Percentiles rank a stretch among this genome's conserved stretches.
phyloP scores from a whole-genome alignment of 2,888 invertebrate species.

The Apotomis turbidana region DNA sequence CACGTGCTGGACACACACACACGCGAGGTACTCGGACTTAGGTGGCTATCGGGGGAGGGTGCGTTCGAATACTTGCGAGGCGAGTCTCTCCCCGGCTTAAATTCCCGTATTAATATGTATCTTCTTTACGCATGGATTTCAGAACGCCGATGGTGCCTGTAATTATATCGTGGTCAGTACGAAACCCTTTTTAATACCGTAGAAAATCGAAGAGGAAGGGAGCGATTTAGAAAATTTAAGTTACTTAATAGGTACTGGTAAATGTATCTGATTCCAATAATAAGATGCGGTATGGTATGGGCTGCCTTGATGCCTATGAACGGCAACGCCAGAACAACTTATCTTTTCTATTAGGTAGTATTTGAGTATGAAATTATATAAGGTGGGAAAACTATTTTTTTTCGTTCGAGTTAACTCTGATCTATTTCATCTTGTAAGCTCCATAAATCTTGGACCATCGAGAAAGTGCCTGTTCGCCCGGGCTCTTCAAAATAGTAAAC shows the following conservation, averaged over 20 bases:
- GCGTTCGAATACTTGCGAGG: slow-evolving; percentile 72
- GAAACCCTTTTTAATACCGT: slow-evolving; percentile 35
- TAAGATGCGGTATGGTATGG: too few species aligned
- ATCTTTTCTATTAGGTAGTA: too few species aligned
- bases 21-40: slow-evolving; percentile 70
- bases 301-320: too few species aligned
- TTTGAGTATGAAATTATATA: too few species aligned
- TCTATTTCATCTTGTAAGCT: too few species aligned
- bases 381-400: too few species aligned
- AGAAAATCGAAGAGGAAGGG: slow-evolving; percentile 8
- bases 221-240: slow-evolving; percentile 5
- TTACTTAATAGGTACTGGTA: not conserved
- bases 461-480: too few species aligned
- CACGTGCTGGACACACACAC: slow-evolving; percentile 54
- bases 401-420: too few species aligned
- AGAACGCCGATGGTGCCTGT: slow-evolving; percentile 62
- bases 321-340: too few species aligned
- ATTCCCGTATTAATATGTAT: slow-evolving; percentile 82
- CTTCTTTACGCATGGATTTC: slow-evolving; percentile 74
- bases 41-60: slow-evolving; percentile 65
- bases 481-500: too few species aligned
- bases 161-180: slow-evolving; percentile 57
- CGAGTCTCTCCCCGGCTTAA: slow-evolving; percentile 75
- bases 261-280: too few species aligned
- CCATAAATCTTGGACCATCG: too few species aligned